A percentile compares a stretch with the other conserved stretches of the same genome.
Evolutionary conservation across 2,888 invertebrate genomes (phyloP).

Genomic region (Coleophora flavipennella): DNA sequence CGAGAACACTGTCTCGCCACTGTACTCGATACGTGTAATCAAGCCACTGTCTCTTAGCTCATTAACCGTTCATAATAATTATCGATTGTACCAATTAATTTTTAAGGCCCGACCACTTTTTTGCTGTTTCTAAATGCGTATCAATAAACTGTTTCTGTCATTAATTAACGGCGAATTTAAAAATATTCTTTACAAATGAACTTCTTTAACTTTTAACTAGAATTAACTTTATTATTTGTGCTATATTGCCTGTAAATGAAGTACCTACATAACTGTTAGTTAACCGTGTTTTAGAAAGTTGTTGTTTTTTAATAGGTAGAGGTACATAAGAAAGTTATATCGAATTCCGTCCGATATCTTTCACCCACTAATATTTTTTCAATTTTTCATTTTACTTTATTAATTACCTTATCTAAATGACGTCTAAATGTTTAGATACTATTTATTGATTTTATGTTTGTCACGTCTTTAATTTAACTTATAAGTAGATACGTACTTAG

Average conservation of each 20-base stretch:
- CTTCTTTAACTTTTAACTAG: too few species aligned
- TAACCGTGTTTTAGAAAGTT: too few species aligned
- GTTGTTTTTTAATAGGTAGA: too few species aligned
- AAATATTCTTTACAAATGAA: too few species aligned
- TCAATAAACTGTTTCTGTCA: background rate
- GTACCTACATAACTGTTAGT: too few species aligned
- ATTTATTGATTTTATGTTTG: conserved; percentile 14
- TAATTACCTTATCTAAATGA: conserved; percentile 1
- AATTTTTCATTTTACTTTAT: background rate
- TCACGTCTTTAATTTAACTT: conserved; percentile 13
- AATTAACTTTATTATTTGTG: too few species aligned
- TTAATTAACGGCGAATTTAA: too few species aligned
- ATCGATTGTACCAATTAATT: background rate
- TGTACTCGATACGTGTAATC: too few species aligned
- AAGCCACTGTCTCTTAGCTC: too few species aligned
- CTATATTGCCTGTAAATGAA: too few species aligned
- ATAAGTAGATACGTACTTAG: background rate
- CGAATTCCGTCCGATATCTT: conserved; percentile 7
- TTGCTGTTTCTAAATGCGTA: background rate
- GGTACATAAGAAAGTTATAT: too few species aligned
- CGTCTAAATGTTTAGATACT: conserved; percentile 4
- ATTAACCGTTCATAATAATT: conserved; percentile 1
- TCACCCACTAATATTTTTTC: background rate
- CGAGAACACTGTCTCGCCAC: too few species aligned
- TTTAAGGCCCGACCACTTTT: background rate